phyloP scores from a whole-genome alignment of 2,888 invertebrate species.

The Cheilosia urbana region DNA sequence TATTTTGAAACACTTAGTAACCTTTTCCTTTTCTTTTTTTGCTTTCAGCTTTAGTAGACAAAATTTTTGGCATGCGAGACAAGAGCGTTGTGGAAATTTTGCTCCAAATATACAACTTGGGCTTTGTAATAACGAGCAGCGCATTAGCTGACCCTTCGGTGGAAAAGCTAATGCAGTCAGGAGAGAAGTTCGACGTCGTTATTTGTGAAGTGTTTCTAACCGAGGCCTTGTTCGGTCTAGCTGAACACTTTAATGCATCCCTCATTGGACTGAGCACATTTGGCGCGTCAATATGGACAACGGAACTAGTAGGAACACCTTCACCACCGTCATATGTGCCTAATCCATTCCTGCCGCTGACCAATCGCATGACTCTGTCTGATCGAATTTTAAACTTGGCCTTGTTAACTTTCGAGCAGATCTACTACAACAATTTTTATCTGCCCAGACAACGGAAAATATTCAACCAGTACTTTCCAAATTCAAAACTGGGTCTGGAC shows the following conservation, averaged over 20 bases:
- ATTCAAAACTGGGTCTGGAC: conserved; percentile 78
- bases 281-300: conserved; percentile 80
- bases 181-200: conserved; percentile 82
- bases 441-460: conserved; percentile 79
- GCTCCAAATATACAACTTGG: too few relatives aligned
- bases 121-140: conserved; percentile 72
- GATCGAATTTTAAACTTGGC: conserved; percentile 81
- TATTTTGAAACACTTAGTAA: too few relatives aligned
- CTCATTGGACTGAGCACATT: conserved; percentile 81
- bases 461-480: conserved; percentile 79
- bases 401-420: conserved; percentile 77
- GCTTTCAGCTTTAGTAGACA: too few relatives aligned
- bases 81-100: too few relatives aligned
- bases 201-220: conserved; percentile 82
- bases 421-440: conserved; percentile 78
- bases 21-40: too few relatives aligned
- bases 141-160: conserved; percentile 78
- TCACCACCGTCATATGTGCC: conserved; percentile 82
- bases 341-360: conserved; percentile 78
- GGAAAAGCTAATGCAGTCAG: conserved; percentile 78
- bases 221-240: conserved; percentile 82
- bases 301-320: conserved; percentile 81
- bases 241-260: conserved; percentile 80
- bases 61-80: too few relatives aligned
- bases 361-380: conserved; percentile 81